Evolutionary conservation across 2,888 invertebrate species (phyloP).

Genomic region (Agonum fuliginosum): DNA sequence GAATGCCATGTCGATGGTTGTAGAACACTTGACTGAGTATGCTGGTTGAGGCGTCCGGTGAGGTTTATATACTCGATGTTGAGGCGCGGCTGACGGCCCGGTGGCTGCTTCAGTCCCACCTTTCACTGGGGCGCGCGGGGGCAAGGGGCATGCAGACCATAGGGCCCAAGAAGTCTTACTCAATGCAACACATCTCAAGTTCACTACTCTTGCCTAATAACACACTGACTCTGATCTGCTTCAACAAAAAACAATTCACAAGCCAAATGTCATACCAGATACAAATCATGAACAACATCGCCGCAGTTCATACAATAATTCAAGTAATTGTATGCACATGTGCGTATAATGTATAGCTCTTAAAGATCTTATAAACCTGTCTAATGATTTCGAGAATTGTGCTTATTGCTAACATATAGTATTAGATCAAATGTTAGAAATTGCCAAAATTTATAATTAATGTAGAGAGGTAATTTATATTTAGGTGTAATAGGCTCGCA

Average conservation of each 20-base stretch:
- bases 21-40: slow-evolving; percentile 36
- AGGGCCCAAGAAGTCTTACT: slow-evolving; percentile 16
- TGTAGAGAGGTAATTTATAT: too few relatives aligned
- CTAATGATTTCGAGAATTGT: too few relatives aligned
- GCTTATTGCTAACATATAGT: too few relatives aligned
- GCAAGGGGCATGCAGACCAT: too few relatives aligned
- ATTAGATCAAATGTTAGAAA: too few relatives aligned
- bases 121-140: slow-evolving; percentile 25
- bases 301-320: too few relatives aligned
- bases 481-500: too few relatives aligned
- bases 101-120: background rate
- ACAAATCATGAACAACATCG: too few relatives aligned
- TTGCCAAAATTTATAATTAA: too few relatives aligned
- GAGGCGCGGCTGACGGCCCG: slow-evolving; percentile 27
- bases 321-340: background rate
- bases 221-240: background rate
- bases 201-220: slow-evolving; percentile 14
- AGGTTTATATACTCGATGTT: slow-evolving; percentile 46
- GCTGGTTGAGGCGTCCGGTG: slow-evolving; percentile 10
- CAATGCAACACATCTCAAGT: slow-evolving; percentile 37
- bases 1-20: slow-evolving; percentile 65
- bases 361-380: too few relatives aligned
- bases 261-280: too few relatives aligned
- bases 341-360: too few relatives aligned
- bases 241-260: background rate